Evolutionary conservation across 2,113 vertebrate genomes (phyloP), one percentile per base, ranked within the genome.

Genomic region (Fregetta grallaria): DNA sequence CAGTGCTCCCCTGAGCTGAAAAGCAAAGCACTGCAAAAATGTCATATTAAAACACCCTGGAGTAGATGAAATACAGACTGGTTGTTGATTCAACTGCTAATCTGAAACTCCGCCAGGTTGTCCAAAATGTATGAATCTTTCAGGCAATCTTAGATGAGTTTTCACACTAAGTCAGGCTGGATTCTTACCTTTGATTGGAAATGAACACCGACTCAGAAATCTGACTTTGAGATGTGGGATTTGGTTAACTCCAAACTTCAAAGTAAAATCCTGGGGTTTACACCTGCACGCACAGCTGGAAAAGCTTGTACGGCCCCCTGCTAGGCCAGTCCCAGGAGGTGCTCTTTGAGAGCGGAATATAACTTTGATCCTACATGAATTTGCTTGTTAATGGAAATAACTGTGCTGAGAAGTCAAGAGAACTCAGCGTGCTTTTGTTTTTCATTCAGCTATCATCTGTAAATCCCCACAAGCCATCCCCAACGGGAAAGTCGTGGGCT

Each of bases 401-500:
- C 32, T 4, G 4, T 22, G 18, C 66, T 7, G 44, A 42, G 40
- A 16, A 34, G 27, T 7, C 8, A 2, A 6, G 17, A 70, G 65
- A n/a, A 14, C 85, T 70, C 50, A 86, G 10, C 2, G 1, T 13
- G 13, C 70, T 65, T 55, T 49, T 70, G 30, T 84, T 71, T 40
- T 45, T 15, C 53, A 6, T 32, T 3, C 95, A 99, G 99, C 99
- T 15, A 99, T 99, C 87, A 78, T 99, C 71, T 99, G 99, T 74
- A 98, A 98, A 29, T 68, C 98, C 8, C 99, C 99, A 1, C 99
- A 99, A 75, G 94, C 93, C 85, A 97, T 99, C 88, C 99, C 99
- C 50, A 99, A 99, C 2, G 99, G 99, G 50, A 99, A 99, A 59
- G 98, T 99, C 21, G 98, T 99, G 67, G 99, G 99, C 16, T 98